Conservation (phyloP, 2,888 invertebrate species). For the Brassicogethes aeneus region DNA sequence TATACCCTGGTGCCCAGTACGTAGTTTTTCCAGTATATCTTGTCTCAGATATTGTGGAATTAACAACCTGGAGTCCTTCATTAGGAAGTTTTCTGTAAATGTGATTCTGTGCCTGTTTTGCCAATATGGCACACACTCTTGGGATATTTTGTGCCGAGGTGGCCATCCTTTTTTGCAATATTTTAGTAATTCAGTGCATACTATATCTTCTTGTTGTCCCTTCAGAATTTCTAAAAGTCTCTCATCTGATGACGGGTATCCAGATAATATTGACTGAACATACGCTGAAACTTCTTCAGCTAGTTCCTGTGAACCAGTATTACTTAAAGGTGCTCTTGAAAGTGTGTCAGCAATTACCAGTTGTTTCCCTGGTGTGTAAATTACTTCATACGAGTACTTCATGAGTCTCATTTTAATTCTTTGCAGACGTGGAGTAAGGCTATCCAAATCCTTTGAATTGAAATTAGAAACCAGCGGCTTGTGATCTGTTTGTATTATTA, state of each 20-base stretch:
- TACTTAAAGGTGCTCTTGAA: no score
- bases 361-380: no score
- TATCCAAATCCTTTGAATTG: no score
- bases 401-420: no score
- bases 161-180: slow-evolving; percentile 7
- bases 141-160: neutral
- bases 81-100: neutral
- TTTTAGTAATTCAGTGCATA: neutral
- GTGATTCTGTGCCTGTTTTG: slow-evolving; percentile 1
- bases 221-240: slow-evolving; percentile 4
- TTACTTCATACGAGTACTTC: no score
- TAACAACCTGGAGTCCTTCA: slow-evolving; percentile 5
- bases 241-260: slow-evolving; percentile 4
- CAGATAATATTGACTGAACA: slow-evolving; percentile 5
- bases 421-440: no score
- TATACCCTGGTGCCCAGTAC: slow-evolving; percentile 13
- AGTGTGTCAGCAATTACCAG: no score
- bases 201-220: slow-evolving; percentile 2
- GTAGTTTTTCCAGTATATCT: slow-evolving; percentile 6
- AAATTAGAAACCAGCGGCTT: no score
- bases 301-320: neutral
- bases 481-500: no score
- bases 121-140: slow-evolving; percentile 4
- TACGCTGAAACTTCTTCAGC: slow-evolving; percentile 7
- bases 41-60: slow-evolving; percentile 4